Percentiles rank a stretch among this genome's conserved stretches.
These are phyloP conservation scores for Chrysodeixis includens DNA, from an alignment of 2,888 invertebrate genomes.

Conservation along the genomic window DNA sequence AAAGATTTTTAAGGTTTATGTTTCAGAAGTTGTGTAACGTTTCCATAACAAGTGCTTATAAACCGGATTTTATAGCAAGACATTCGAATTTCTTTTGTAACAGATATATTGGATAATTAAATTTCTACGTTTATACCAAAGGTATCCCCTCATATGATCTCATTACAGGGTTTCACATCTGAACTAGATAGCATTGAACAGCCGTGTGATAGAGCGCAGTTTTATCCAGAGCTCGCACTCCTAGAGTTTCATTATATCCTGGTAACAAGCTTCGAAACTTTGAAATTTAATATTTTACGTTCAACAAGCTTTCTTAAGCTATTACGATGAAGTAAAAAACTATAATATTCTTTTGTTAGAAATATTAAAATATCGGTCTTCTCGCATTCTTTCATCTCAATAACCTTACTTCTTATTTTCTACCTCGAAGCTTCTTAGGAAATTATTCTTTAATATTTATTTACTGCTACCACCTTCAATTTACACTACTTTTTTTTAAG, in stretches of 20 bases:
- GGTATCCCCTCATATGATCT: background rate
- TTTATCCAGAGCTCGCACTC: background rate
- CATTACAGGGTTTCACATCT: background rate
- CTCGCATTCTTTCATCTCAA: background rate
- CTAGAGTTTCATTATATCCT: conserved; percentile 2
- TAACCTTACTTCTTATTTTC: background rate
- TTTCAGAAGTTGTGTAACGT: too few species aligned
- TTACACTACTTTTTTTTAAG: too few species aligned
- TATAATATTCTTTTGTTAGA: background rate
- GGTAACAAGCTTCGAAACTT: background rate
- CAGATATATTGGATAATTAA: too few species aligned
- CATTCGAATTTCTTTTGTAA: too few species aligned
- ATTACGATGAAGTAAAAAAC: background rate
- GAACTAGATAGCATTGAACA: conserved; percentile 10
- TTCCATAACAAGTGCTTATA: too few species aligned
- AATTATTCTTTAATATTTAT: conserved; percentile 6
- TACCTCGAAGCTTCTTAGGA: background rate
- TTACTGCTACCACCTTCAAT: too few species aligned
- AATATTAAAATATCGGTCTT: background rate
- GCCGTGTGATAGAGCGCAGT: background rate
- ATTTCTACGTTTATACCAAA: background rate
- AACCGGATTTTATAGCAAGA: too few species aligned
- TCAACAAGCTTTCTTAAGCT: background rate
- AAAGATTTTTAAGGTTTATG: too few species aligned
- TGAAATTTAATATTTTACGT: background rate